Evolutionary conservation across 2,113 vertebrate genomes (phyloP).

Genomic region (Equus quagga): DNA sequence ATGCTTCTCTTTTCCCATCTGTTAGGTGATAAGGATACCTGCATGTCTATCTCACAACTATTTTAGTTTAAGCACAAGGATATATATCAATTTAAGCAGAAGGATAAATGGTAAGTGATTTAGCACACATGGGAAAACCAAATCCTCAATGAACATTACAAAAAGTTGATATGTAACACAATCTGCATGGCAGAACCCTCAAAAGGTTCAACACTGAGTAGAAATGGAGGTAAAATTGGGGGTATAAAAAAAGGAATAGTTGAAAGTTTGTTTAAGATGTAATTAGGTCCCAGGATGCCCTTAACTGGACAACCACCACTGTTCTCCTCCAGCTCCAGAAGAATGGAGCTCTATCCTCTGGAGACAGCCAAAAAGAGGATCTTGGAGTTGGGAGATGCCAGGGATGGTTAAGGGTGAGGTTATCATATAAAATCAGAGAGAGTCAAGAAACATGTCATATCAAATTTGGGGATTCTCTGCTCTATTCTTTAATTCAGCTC

Average conservation of each 20-base stretch:
- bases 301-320: background rate
- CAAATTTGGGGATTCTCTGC: background rate
- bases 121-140: background rate
- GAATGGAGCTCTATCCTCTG: background rate
- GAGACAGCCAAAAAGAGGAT: background rate
- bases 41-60: background rate
- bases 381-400: background rate
- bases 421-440: background rate
- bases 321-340: background rate
- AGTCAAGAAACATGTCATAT: background rate
- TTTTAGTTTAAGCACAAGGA: background rate
- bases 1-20: background rate
- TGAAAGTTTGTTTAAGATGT: background rate
- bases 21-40: background rate
- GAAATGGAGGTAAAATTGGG: background rate
- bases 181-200: background rate
- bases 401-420: background rate
- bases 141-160: background rate
- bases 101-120: background rate
- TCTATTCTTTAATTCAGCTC: background rate
- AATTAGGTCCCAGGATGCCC: background rate
- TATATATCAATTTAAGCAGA: background rate
- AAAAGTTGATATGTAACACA: background rate
- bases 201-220: background rate
- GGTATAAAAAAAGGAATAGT: background rate